phyloP scores from a whole-genome alignment of 2,113 vertebrate species.

The Rhinopomastus cyanomelas region DNA sequence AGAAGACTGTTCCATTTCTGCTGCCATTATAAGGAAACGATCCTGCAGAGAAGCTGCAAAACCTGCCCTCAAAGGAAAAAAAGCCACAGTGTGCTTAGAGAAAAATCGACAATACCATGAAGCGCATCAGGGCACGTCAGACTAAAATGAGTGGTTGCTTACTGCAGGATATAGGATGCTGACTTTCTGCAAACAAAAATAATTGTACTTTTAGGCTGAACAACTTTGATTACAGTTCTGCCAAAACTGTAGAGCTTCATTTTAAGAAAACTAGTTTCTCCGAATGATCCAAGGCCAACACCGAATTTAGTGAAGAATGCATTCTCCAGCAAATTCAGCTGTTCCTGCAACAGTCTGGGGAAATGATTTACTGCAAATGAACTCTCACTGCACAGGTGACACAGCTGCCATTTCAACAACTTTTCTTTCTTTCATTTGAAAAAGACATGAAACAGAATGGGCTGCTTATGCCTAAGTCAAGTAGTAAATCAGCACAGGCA shows the following conservation, averaged over 20 bases:
- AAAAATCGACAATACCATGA: not conserved
- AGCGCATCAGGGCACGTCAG: not conserved
- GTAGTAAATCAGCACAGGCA: not conserved
- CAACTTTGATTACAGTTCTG: not conserved
- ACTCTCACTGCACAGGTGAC: not conserved
- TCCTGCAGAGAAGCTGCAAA: slow-evolving; percentile 91
- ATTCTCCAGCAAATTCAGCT: not conserved
- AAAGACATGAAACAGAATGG: not conserved
- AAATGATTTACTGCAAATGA: not conserved
- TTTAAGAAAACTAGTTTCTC: not conserved
- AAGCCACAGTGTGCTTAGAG: not conserved
- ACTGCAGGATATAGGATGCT: not conserved
- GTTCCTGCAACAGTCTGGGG: not conserved
- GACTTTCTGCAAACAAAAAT: not conserved
- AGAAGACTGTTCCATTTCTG: slow-evolving; percentile 88
- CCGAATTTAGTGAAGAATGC: not conserved
- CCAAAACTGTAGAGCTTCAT: not conserved
- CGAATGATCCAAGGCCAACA: not conserved
- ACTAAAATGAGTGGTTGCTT: not conserved
- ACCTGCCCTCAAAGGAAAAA: slow-evolving; percentile 69
- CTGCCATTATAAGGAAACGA: slow-evolving; percentile 95
- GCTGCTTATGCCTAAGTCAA: not conserved
- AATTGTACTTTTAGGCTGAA: not conserved
- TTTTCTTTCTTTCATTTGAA: not conserved
- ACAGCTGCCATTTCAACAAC: not conserved